Conservation (phyloP, 2,113 vertebrate genomes). For the Rissa tridactyla region DNA sequence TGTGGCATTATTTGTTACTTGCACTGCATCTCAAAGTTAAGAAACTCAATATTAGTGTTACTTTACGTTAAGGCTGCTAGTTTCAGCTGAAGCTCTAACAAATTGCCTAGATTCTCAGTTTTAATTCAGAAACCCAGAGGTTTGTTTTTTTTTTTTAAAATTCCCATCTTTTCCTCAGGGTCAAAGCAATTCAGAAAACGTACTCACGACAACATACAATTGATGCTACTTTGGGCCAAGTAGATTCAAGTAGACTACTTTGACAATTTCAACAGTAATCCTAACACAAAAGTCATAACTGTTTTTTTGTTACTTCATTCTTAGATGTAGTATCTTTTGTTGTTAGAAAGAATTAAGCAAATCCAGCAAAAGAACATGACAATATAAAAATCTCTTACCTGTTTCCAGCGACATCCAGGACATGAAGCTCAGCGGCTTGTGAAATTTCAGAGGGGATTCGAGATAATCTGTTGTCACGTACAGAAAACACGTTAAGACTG, state of each 20-base stretch:
- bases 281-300: background rate
- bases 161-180: background rate
- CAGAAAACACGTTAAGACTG: conserved; percentile 91
- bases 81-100: background rate
- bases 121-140: background rate
- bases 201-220: background rate
- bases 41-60: background rate
- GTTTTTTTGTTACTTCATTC: background rate
- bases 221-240: background rate
- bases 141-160: background rate
- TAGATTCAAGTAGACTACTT: background rate
- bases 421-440: conserved; percentile 91
- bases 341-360: background rate
- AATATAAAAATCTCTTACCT: conserved; percentile 72
- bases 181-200: background rate
- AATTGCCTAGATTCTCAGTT: background rate
- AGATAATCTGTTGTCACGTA: conserved; percentile 90
- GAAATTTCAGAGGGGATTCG: conserved; percentile 92
- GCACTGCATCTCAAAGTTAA: background rate
- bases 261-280: background rate
- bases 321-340: background rate
- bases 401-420: conserved; percentile 95
- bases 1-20: background rate
- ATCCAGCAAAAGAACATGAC: background rate
- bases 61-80: background rate